Base-by-base conservation (phyloP, 2,113 vertebrate genomes). In the Jacana jacana region DNA sequence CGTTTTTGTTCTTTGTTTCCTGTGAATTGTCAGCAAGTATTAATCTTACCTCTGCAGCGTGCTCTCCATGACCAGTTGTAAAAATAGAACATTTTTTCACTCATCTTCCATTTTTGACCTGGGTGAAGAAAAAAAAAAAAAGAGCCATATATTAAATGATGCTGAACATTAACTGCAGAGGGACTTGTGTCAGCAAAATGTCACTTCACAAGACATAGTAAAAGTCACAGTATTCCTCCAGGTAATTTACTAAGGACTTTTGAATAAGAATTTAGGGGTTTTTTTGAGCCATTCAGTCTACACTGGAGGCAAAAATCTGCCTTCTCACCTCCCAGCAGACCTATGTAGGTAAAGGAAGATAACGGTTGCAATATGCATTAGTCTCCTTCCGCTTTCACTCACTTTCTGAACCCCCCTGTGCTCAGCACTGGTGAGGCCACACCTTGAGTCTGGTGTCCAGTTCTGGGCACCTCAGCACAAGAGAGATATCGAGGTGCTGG, bases 91-190 rank as follows among this genome's bases (percentile, higher is more conserved):
- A 12, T 65, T 90, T 91, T 91, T 82, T 11, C 83, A 18, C n/a
- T 73, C 51, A 20, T 84, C 82, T 71, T 92, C 39, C 69, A 30
- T n/a, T 89, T 85, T 58, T 94, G 81, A 79, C 93, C 94, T 73
- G 64, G 13, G 31, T n/a, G n/a, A n/a, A n/a, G 61, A 31, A 2
- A 18, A 80, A 88, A 80, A 87, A 78, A 89, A 88, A 80, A 87
- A 78, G 86, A 33, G 19, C 13, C 20, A 4, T 63, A 35, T 61
- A 51, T 65, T 89, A 81, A 85, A 85, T 57, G n/a, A 22, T 33
- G 78, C 61, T 89, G 57, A 93, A 51, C 19, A n/a, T 60, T 70
- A 78, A 69, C 42, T 89, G 73, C 77, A 79, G 89, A 40, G 40
- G 65, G 87, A 85, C 39, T 86, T 27, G 28, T 39, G 73, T 85